Conservation (phyloP, 2,113 vertebrate species). For the Oceanites oceanicus region DNA sequence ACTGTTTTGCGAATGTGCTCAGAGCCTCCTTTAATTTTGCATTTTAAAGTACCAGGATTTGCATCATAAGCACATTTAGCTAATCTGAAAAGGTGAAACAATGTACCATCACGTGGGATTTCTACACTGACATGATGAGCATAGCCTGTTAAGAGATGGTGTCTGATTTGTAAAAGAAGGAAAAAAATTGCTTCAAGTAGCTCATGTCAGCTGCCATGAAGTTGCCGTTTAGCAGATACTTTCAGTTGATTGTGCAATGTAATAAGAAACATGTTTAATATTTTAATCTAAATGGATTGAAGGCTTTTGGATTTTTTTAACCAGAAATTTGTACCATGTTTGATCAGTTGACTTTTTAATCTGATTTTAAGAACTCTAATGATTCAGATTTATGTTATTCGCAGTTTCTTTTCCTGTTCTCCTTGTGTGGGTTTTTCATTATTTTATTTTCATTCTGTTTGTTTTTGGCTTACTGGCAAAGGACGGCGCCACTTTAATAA, state of each 20-base stretch:
- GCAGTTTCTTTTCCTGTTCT: conserved; percentile 33
- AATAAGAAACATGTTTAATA: conserved; percentile 27
- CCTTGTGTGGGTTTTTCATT: conserved; percentile 54
- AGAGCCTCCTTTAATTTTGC: neutral
- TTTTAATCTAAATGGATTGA: conserved; percentile 6
- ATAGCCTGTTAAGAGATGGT: neutral
- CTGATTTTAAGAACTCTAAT: conserved; percentile 43
- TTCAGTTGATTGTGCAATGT: neutral
- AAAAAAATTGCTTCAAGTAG: neutral
- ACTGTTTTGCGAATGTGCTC: neutral
- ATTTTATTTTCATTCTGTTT: conserved; percentile 64
- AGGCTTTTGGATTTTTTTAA: neutral
- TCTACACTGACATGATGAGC: neutral
- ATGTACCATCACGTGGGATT: neutral
- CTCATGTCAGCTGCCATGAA: neutral
- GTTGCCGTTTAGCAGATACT: neutral
- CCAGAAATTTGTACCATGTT: neutral
- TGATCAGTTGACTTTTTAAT: conserved; percentile 22
- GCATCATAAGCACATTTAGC: neutral
- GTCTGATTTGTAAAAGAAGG: neutral
- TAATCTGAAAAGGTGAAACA: neutral
- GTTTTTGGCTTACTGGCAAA: conserved; percentile 69
- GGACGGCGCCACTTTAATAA: conserved; percentile 73
- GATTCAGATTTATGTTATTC: conserved; percentile 35
- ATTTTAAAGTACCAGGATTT: neutral